phyloP scores from a whole-genome alignment of 2,113 vertebrate genomes.

The Petrocephalus microphthalmus region DNA sequence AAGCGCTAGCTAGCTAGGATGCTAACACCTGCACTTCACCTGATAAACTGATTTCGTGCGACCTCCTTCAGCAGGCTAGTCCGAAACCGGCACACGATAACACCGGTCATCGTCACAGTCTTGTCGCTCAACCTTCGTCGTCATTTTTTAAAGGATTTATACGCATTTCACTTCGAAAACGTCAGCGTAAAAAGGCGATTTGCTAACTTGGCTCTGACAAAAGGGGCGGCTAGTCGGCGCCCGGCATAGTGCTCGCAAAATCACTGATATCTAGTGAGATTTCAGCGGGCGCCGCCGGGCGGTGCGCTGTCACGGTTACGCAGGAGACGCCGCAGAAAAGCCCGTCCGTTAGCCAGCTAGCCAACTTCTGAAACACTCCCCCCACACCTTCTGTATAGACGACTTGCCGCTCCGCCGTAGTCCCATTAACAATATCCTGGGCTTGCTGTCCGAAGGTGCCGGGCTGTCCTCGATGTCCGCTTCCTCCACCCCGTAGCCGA shows the following conservation, averaged over 20 bases:
- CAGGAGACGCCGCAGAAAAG: not conserved
- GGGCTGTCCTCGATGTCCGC: slow-evolving; percentile 78
- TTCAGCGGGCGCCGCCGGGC: not conserved
- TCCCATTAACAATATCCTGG: slow-evolving; percentile 91
- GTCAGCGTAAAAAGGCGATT: not conserved
- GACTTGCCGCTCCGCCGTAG: slow-evolving; percentile 92
- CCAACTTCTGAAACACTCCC: not conserved
- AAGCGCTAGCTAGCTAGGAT: slow-evolving; percentile 25
- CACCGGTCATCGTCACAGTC: not conserved
- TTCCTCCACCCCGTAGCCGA: slow-evolving; percentile 90
- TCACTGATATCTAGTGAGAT: not conserved
- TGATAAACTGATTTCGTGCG: not conserved
- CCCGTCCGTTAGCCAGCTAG: not conserved
- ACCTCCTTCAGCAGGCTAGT: not conserved
- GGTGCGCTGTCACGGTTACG: not conserved
- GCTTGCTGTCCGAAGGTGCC: slow-evolving; percentile 76
- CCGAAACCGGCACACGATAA: not conserved
- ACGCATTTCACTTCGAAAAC: not conserved
- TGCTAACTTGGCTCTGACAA: not conserved
- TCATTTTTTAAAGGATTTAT: not conserved
- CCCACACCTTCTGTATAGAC: slow-evolving; percentile 91
- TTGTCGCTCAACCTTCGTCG: not conserved
- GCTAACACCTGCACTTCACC: slow-evolving; percentile 10
- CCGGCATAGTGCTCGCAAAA: not conserved
- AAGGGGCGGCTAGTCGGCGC: not conserved